Percentiles rank a stretch among this genome's conserved stretches.
phyloP scores from a whole-genome alignment of 2,797 vertebrate genomes.

The Decapterus maruadsi region DNA sequence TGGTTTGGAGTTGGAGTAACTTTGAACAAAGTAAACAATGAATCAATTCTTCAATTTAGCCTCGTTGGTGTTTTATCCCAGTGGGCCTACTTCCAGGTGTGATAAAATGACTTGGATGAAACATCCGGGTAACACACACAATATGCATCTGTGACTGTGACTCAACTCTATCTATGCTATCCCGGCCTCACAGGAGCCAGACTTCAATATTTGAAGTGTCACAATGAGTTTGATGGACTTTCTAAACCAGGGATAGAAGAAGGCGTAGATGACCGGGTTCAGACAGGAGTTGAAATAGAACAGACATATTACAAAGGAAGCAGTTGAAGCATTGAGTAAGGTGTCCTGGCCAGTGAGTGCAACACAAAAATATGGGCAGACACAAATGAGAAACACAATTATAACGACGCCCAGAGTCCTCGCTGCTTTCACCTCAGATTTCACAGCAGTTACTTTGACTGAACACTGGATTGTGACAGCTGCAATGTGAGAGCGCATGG shows the following conservation, averaged over 20 bases:
- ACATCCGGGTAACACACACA: no score
- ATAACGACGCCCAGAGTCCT: no score
- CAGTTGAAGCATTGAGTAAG: background rate
- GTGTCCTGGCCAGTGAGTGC: constrained; percentile 15
- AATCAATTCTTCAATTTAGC: no score
- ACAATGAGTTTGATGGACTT: constrained; percentile 34
- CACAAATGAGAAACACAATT: constrained; percentile 35
- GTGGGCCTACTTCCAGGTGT: no score
- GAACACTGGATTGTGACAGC: background rate
- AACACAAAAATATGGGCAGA: constrained; percentile 54
- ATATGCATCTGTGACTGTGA: background rate
- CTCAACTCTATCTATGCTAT: background rate
- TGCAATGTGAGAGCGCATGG: constrained; percentile 28
- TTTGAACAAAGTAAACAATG: no score
- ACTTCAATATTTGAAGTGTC: constrained; percentile 36
- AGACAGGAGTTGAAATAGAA: constrained; percentile 65
- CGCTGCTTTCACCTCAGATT: no score
- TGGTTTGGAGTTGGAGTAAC: no score
- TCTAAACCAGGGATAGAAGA: constrained; percentile 49
- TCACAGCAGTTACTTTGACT: constrained; percentile 6
- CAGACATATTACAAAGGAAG: constrained; percentile 38
- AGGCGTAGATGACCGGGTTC: background rate
- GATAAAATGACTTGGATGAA: no score
- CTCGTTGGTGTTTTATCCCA: no score
- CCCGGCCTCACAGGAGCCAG: constrained; percentile 9